Base-by-base conservation (phyloP, 2,113 vertebrate genomes). In the Protobothrops mucrosquamatus region DNA sequence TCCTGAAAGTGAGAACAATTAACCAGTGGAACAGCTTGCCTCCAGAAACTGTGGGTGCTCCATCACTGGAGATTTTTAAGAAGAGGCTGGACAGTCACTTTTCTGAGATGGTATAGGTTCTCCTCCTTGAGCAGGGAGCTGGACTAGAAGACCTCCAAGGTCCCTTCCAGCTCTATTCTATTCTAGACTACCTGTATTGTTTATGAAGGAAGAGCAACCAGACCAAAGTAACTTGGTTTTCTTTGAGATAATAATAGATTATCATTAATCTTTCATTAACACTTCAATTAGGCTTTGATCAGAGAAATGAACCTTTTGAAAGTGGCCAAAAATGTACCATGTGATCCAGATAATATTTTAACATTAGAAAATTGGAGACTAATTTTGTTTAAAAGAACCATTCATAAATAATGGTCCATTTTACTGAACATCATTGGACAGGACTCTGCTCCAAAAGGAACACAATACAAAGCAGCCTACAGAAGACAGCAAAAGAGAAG, bases 121-220 rank as follows among this genome's bases (percentile, higher is more conserved):
- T 48, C 46, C 6, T 48, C 5, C 6, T 48, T 48, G 46, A 48
- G 46, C 46, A 48, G 46, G 46, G 46, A 5, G 46, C 6, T 48
- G 46, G 46, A 48, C 46, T 48, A 48, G 46, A 48, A 48, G 46
- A 48, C 46, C 46, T 48, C 46, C 46, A 48, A 48, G 46, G 46
- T 48, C 46, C 46, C 46, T 48, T 48, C 46, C 46, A 48, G 46
- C 46, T 48, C 46, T 48, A 48, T 48, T 48, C 46, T 48, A 48
- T 48, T 48, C 46, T 48, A 48, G 57, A 59, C 57, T 93, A 52
- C 22, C 93, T 91, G 54, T 81, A 87, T 91, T 92, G 94, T 26
- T 93, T 96, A 92, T 93, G 74, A 57, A 64, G 0, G 0, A 96
- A 95, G 23, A 91, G 90, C 54, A 96, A 57, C 95, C 96, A 96